Percentiles rank a stretch among this genome's conserved stretches.
Conservation (phyloP, 2,113 vertebrate species). For the Odocoileus virginianus region DNA sequence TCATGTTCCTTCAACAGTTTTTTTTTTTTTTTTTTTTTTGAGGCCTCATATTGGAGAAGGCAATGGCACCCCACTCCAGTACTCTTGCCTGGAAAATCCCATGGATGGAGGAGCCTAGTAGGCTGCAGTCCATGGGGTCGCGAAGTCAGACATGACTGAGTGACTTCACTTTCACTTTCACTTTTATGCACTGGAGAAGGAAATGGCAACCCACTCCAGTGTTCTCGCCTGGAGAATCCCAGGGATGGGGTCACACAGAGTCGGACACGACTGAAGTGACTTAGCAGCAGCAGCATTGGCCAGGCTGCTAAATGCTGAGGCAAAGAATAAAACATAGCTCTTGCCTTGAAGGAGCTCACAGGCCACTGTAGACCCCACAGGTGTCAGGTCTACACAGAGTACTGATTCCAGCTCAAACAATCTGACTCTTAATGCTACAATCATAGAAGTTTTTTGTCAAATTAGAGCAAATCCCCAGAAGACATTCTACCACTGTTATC, state of each 20-base stretch:
- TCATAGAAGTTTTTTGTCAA: background rate
- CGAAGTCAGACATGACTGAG: too few species aligned
- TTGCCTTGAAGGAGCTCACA: background rate
- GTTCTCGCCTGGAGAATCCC: too few species aligned
- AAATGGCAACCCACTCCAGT: too few species aligned
- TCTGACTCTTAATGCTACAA: background rate
- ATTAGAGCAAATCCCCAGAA: background rate
- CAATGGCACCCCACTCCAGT: too few species aligned
- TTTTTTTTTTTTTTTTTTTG: background rate
- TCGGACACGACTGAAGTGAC: too few species aligned
- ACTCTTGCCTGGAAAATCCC: too few species aligned
- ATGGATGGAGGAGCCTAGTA: too few species aligned
- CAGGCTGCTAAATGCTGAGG: background rate
- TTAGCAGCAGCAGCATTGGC: too few species aligned
- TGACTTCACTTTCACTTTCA: too few species aligned
- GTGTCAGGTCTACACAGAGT: background rate
- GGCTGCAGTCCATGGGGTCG: too few species aligned
- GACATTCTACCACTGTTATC: background rate
- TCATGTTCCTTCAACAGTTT: background rate
- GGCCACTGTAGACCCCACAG: background rate
- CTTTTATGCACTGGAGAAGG: too few species aligned
- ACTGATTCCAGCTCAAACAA: background rate
- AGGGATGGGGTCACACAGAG: too few species aligned
- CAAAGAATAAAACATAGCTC: background rate
- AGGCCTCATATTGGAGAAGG: background rate